Base-by-base conservation (phyloP, 2,888 invertebrate species). In the Acanthosepion pharaonis region DNA sequence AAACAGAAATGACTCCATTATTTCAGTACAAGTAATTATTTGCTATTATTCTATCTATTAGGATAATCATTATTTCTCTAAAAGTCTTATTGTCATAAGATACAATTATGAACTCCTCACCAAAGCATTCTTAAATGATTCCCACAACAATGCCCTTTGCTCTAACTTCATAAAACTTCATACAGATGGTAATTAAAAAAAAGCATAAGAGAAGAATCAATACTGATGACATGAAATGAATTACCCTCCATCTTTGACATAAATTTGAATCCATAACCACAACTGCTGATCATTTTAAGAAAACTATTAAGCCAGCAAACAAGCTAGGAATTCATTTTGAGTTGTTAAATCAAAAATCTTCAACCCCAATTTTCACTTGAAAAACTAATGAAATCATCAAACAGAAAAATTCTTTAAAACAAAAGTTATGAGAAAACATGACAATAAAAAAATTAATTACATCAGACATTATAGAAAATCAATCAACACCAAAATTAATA, bases 181-280 rank as follows among this genome's bases (percentile, higher is more conserved):
- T 6, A n/a, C 78, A 33, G 78, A n/a, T 78, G 15, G 23, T n/a
- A 78, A 78, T 78, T n/a, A 78, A 78, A 78, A n/a, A n/a, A 78
- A 11, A 15, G 18, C 78, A 78, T n/a, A 78, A 78, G n/a, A 78
- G 78, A 78, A n/a, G 9, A 78, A 78, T 78, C 78, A 78, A 78
- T 78, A 78, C 78, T 78, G 78, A 78, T 78, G 78, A 78, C 78
- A 78, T 78, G 33, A 78, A 78, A 78, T n/a, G 78, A 78, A 78
- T 78, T 78, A 78, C 78, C n/a, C n/a, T 33, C n/a, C 78, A n/a
- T 78, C 33, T 78, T 78, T 78, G n/a, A 78, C 33, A n/a, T 78
- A 78, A 78, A 78, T 78, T 78, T 78, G 78, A 78, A 78, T 78
- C 78, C 78, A 78, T 78, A 78, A 78, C 78, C 78, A 78, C 78